Evolutionary conservation across 2,888 invertebrate species (phyloP), one percentile per base, ranked within the genome.

Genomic region (Acleris emargana): DNA sequence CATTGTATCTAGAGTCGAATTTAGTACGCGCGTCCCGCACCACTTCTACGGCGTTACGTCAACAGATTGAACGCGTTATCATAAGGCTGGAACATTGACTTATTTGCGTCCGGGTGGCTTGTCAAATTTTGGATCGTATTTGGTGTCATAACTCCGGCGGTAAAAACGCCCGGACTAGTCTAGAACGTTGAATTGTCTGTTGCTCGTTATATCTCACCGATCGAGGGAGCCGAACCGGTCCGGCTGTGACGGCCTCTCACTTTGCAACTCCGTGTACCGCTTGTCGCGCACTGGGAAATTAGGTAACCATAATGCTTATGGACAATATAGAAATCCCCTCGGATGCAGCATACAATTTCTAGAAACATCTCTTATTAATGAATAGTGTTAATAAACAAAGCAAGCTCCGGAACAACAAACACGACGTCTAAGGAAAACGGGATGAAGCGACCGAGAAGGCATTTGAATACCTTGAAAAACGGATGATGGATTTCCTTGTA

Each of bases 161-260:
- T 63, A 32, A 28, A 42, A 22, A 38, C 58, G 38, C 52, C 25
- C 22, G 28, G 28, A 53, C 53, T 25, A 25, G 78, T 77, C 22
- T 25, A 16, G 77, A 76, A 78, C 73, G 78, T 80, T 82, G 79
- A 77, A 77, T 71, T 78, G 77, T 82, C 81, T 75, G 77, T 82
- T 80, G 73, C 79, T 78, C 75, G 79, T 78, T 77, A 84, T 88
- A 87, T 86, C 85, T 88, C 81, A 83, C 81, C 82, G 86, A 85
- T 83, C 86, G 86, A 88, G 80, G 7, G 78, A 86, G 82, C 83
- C 79, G 82, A 87, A 77, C 86, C 86, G 80, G 83, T 91, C 92
- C 91, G 91, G 90, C 91, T 90, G 85, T 79, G 87, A 80, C 87
- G 88, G 90, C 91, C 92, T 92, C 91, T 91, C 91, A 91, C 91